Base-by-base conservation (phyloP, 2,888 invertebrate species). In the Chrysolina haemoptera region DNA sequence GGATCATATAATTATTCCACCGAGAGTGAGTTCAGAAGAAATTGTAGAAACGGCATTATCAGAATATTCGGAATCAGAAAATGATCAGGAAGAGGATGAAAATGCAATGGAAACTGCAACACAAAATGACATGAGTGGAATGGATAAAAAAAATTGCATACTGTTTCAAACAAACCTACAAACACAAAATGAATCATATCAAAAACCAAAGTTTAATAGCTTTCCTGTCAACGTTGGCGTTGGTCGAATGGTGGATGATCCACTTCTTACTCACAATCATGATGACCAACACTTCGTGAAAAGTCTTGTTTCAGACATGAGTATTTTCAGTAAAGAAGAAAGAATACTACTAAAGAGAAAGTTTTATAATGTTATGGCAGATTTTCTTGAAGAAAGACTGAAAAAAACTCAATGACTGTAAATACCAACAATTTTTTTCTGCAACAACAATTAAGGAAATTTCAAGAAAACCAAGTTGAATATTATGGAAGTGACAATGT, bases 251-350 rank as follows among this genome's bases (percentile, higher is more conserved):
- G n/a, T 8, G 14, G 27, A 59, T 9, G 59, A 59, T 59, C 35
- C 59, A n/a, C 27, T 59, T 35, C 9, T 35, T 59, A 59, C n/a
- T 11, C 8, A 59, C n/a, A 14, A 59, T n/a, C 20, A 16, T 18
- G 59, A 59, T 10, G 59, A 59, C n/a, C 59, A 59, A 0, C 14
- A 59, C 59, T 59, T 59, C n/a, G 59, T 59, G n/a, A 35, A 59
- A 35, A 59, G n/a, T 22, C 59, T 59, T 12, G 59, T 59, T 22
- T 59, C 59, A 59, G 35, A 35, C 16, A 59, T 59, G 35, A 59
- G 59, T n/a, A 27, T 59, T 59, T 59, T 59, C n/a, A 59, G 59
- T 59, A 59, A 59, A 59, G 59, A 59, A 59, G 59, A 59, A 59
- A 12, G 59, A 27, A 59, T 59, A 27, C 16, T n/a, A 8, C 10